These are phyloP conservation scores for Lymantria monacha DNA, from an alignment of 2,888 invertebrate species.

Conservation along the genomic window DNA sequence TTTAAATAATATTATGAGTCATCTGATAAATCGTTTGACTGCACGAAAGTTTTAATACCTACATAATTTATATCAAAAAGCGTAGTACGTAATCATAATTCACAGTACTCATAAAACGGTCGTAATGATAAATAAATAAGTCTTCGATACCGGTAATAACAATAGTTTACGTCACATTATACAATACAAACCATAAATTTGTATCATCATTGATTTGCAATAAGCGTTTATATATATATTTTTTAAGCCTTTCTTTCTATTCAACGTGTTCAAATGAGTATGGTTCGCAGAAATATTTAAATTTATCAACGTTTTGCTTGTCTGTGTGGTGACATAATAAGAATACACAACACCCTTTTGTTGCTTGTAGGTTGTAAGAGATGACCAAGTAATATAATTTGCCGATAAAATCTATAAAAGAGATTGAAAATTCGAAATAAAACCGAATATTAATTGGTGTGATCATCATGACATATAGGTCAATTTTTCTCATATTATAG, in stretches of 20 bases:
- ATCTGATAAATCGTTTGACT: neutral
- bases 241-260: slow-evolving; percentile 10
- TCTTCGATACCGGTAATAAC: slow-evolving; percentile 1
- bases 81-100: neutral
- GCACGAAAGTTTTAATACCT: neutral
- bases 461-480: too few relatives aligned
- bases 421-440: too few relatives aligned
- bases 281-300: neutral
- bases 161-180: slow-evolving; percentile 7
- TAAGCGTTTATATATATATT: slow-evolving; percentile 10
- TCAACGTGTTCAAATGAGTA: neutral
- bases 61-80: slow-evolving; percentile 1
- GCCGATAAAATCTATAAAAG: too few relatives aligned
- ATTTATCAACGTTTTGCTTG: too few relatives aligned
- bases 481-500: too few relatives aligned
- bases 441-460: too few relatives aligned
- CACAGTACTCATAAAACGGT: slow-evolving; percentile 3
- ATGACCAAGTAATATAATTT: too few relatives aligned
- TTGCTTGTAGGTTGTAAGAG: too few relatives aligned
- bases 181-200: slow-evolving; percentile 1
- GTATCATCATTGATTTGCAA: slow-evolving; percentile 20
- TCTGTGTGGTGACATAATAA: too few relatives aligned
- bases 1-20: neutral
- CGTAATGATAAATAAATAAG: slow-evolving; percentile 3
- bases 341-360: too few relatives aligned